Base-by-base conservation (phyloP, 2,113 vertebrate species). In the Irena cyanogastra region DNA sequence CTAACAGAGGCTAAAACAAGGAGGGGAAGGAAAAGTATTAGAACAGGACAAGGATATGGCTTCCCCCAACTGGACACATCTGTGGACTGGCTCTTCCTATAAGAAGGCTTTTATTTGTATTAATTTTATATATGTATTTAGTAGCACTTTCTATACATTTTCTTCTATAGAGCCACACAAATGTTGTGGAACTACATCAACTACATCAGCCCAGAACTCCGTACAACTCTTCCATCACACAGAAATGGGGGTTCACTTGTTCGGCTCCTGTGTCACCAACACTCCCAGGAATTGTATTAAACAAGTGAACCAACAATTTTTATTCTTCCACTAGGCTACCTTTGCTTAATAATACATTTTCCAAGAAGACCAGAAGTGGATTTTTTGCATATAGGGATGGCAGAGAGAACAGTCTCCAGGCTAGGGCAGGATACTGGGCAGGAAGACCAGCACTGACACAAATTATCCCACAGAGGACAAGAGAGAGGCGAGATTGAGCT, bases 151-250 rank as follows among this genome's bases (percentile, higher is more conserved):
- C 57, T 44, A 47, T 22, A 18, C 10, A 18, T 53, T 72, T 74
- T 41, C 56, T 56, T 65, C n/a, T 76, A 5, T 7, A 24, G 9
- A 87, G 24, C 17, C 52, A 77, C 19, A 7, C 53, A 50, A 22
- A 18, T 18, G 13, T 13, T 91, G 66, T 37, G 42, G 44, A 71
- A 83, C 11, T 11, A 60, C 52, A 57, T 11, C 39, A 56, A 7
- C 22, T 69, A 14, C 30, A 81, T 9, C 50, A 57, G 16, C 23
- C 44, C 70, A 85, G 26, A 56, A 30, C 28, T 31, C 41, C 93
- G 52, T 7, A 4, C 0, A 2, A 33, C 33, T 19, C 49, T 7
- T 1, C 6, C 23, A 52, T 4, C 70, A 22, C 7, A 37, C 0
- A 35, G 31, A 79, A 75, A 68, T 11, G 1, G 0, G 9, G 22